Evolutionary conservation across 2,113 vertebrate species (phyloP), one percentile per base, ranked within the genome.

Genomic region (Neomonachus schauinslandi): DNA sequence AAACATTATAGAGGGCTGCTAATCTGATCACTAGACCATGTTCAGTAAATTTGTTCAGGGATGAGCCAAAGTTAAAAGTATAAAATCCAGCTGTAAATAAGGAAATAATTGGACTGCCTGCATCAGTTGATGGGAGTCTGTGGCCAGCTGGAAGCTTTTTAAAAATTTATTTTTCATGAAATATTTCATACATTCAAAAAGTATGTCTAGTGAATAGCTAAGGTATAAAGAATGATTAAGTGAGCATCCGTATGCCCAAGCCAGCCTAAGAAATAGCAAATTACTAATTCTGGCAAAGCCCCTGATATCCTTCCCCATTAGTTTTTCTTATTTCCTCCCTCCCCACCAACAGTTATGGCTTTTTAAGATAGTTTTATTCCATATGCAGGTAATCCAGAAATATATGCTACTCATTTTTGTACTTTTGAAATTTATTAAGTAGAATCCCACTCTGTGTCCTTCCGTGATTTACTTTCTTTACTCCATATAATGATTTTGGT

Each of bases 21-120:
- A 97, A 97, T 97, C 98, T 98, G 97, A 97, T 97, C 98, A 98
- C 94, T 96, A 94, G 97, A 98, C 94, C 95, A 91, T 97, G 93
- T 90, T 97, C 65, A 4, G 94, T 97, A 97, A 98, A 98, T 98
- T 98, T 97, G 97, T 85, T 96, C 93, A 97, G 95, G 94, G 97
- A 94, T 97, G 71, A 98, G 94, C 93, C 81, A 77, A 85, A 95
- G 95, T 95, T 97, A 95, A 97, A 97, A 97, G 81, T 82, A 94
- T 92, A 97, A 77, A 97, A 98, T 97, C 97, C 97, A 74, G 89
- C 72, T 95, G 92, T 97, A 98, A 98, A 97, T 97, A 95, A 94
- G 95, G 49, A 96, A 96, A 95, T 95, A 96, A 98, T 92, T 97
- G 79, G 77, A 95, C 28, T 42, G 86, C 67, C 67, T 89, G 7